These are phyloP conservation scores for Pseudeuparius sepicola DNA, from an alignment of 2,888 invertebrate genomes.

Conservation along the genomic window DNA sequence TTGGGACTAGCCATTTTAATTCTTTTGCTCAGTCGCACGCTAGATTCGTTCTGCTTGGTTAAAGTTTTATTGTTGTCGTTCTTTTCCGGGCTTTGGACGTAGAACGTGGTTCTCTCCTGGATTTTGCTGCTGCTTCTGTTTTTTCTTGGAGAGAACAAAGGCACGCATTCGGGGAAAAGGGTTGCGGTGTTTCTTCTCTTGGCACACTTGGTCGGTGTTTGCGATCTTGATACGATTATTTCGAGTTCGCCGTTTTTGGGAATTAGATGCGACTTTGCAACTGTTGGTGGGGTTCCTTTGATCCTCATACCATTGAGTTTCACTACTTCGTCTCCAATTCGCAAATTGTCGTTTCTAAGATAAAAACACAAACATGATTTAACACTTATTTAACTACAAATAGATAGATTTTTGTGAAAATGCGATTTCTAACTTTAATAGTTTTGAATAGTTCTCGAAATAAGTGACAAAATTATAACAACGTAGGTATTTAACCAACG, in stretches of 20 bases:
- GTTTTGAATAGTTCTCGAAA: no score
- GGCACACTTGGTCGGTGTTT: conserved; percentile 9
- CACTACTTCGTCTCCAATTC: conserved; percentile 80
- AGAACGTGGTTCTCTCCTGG: neutral
- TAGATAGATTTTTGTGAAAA: no score
- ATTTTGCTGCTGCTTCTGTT: neutral
- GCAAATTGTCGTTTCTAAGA: conserved; percentile 66
- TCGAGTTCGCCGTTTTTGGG: conserved; percentile 39
- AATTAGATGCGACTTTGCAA: conserved; percentile 42
- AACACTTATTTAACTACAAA: no score
- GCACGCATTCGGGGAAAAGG: no score
- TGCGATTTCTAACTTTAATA: no score
- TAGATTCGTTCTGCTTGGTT: no score
- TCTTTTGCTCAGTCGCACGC: neutral
- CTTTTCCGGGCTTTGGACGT: neutral
- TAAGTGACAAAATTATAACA: no score
- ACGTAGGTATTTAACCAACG: no score
- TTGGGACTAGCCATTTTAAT: neutral
- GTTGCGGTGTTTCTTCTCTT: conserved; percentile 23
- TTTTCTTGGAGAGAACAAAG: conserved; percentile 9
- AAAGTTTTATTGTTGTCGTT: no score
- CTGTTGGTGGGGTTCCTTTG: conserved; percentile 57
- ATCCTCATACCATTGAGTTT: conserved; percentile 78
- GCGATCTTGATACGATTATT: conserved; percentile 31
- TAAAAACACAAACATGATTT: no score